These are phyloP conservation scores for Bostrychus sinensis DNA, from an alignment of 2,113 vertebrate species.

Conservation along the genomic window DNA sequence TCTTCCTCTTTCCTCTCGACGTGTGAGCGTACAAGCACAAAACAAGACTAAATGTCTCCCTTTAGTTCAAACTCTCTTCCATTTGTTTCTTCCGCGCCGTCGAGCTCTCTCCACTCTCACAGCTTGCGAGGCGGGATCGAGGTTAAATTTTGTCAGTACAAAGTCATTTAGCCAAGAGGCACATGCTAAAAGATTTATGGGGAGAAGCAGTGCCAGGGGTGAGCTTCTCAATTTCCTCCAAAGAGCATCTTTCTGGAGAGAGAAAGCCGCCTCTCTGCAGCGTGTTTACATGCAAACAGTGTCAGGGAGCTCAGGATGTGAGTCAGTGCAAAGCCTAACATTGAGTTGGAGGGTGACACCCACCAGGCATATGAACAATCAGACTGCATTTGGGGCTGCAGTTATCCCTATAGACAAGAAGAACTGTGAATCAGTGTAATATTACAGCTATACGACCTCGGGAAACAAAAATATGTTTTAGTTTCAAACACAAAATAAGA, in stretches of 20 bases:
- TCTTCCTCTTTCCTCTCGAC: neutral
- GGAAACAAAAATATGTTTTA: neutral
- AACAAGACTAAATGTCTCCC: conserved; percentile 30
- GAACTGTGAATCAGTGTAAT: neutral
- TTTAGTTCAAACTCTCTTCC: conserved; percentile 21
- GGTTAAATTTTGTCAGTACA: conserved; percentile 74
- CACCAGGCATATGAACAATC: conserved; percentile 38
- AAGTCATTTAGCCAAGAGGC: conserved; percentile 78
- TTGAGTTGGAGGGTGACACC: conserved; percentile 54
- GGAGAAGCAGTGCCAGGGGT: conserved; percentile 68
- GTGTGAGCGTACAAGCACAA: conserved; percentile 3
- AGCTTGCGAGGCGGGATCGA: conserved; percentile 54
- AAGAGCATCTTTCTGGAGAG: conserved; percentile 68
- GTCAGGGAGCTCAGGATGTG: conserved; percentile 59
- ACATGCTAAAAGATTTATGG: conserved; percentile 79
- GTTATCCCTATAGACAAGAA: neutral
- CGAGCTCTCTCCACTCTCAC: conserved; percentile 30
- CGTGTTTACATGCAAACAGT: conserved; percentile 71
- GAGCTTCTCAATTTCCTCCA: conserved; percentile 71
- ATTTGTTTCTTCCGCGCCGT: conserved; percentile 37
- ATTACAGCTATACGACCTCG: neutral
- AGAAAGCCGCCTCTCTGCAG: conserved; percentile 53
- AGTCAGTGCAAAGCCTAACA: conserved; percentile 59
- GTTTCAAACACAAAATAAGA: neutral
- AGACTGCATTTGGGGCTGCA: conserved; percentile 1